Percentiles rank a stretch among this genome's conserved stretches.
Evolutionary conservation across 2,888 invertebrate genomes (phyloP).

Genomic region (Melolontha melolontha): DNA sequence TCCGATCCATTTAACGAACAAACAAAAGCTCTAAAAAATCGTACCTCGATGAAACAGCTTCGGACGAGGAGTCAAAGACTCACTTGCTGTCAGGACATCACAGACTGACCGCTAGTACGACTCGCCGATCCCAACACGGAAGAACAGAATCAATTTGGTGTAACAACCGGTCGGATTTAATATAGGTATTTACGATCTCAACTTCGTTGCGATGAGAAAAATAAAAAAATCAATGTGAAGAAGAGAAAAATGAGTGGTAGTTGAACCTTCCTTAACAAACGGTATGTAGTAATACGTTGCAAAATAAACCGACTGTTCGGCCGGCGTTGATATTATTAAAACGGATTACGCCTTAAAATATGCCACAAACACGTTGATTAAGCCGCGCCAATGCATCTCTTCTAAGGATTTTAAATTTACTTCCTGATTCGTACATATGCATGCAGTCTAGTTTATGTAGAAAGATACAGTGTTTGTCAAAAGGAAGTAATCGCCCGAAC

Average conservation of each 20-base stretch:
- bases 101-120: neutral
- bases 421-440: slow-evolving; percentile 13
- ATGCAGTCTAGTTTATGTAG: too few species aligned
- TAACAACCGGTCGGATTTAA: slow-evolving; percentile 18
- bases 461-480: too few species aligned
- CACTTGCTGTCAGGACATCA: neutral
- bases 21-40: too few species aligned
- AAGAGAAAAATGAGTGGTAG: neutral
- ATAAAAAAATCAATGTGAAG: slow-evolving; percentile 3
- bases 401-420: slow-evolving; percentile 3
- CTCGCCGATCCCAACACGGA: slow-evolving; percentile 1
- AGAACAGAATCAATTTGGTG: slow-evolving; percentile 19
- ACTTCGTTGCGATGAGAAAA: neutral
- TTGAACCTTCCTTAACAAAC: neutral
- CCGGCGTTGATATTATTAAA: too few species aligned
- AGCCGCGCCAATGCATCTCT: slow-evolving; percentile 12
- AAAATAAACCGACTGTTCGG: neutral
- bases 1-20: too few species aligned
- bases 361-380: slow-evolving; percentile 5
- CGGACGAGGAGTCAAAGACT: neutral
- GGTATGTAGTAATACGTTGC: neutral
- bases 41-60: neutral
- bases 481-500: too few species aligned
- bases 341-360: slow-evolving; percentile 19
- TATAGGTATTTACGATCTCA: neutral